Percentiles rank a stretch among this genome's conserved stretches.
phyloP scores from a whole-genome alignment of 1,140 invertebrate genomes.

The Himalopsyche phryganea region DNA sequence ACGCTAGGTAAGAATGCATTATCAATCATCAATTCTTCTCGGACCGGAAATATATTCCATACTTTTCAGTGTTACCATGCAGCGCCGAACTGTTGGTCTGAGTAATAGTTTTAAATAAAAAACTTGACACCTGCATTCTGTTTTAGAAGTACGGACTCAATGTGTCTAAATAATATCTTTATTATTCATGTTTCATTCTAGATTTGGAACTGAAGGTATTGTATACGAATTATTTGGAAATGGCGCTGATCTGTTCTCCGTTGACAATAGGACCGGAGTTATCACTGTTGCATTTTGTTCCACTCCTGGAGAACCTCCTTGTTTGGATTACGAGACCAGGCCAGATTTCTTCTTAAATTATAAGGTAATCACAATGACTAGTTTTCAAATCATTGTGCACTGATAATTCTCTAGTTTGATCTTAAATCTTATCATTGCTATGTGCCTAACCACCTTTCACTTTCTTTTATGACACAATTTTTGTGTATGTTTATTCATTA shows the following conservation, averaged over 20 bases:
- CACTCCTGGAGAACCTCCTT: slow-evolving; percentile 58
- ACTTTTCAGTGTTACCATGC: no score
- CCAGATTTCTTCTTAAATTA: slow-evolving; percentile 81
- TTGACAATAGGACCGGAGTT: slow-evolving; percentile 75
- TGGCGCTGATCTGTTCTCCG: slow-evolving; percentile 76
- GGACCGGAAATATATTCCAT: slow-evolving; percentile 4
- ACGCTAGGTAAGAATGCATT: slow-evolving; percentile 56
- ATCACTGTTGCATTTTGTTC: slow-evolving; percentile 79
- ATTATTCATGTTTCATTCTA: slow-evolving; percentile 30
- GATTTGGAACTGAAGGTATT: slow-evolving; percentile 74
- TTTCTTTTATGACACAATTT: no score
- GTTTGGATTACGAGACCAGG: slow-evolving; percentile 84
- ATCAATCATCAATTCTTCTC: no score
- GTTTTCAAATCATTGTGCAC: background rate
- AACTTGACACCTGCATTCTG: no score
- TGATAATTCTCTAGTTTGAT: no score
- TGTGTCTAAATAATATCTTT: no score
- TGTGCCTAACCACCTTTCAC: no score
- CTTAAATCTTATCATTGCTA: no score
- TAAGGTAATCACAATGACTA: slow-evolving; percentile 56
- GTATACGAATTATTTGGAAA: slow-evolving; percentile 81
- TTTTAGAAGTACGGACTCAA: no score
- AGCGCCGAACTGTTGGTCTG: no score
- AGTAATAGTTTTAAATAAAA: no score
- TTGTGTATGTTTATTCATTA: no score